These are phyloP conservation scores for Cephalopachus bancanus DNA, from an alignment of 2,797 vertebrate species.

Conservation along the genomic window DNA sequence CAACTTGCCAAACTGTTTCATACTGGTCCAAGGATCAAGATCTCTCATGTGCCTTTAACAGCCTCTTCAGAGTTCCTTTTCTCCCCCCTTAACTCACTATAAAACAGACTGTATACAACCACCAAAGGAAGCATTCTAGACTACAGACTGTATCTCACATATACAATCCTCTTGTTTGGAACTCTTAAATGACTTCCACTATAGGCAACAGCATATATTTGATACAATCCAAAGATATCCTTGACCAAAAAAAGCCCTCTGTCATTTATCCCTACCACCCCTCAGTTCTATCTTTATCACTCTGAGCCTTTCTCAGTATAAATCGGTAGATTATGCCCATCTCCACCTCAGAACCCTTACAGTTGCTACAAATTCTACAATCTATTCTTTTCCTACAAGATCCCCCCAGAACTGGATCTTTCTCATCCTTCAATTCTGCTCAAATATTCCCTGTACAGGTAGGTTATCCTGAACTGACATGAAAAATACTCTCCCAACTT, in stretches of 20 bases:
- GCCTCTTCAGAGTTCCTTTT: not conserved
- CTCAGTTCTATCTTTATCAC: not conserved
- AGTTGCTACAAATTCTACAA: not conserved
- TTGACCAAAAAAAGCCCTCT: not conserved
- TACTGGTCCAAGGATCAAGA: rapidly evolving
- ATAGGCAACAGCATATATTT: not conserved
- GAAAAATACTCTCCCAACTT: not conserved
- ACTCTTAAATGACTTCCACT: not conserved
- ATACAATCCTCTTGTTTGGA: not conserved
- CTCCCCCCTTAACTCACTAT: not conserved
- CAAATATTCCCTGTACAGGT: not conserved
- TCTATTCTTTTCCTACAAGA: not conserved
- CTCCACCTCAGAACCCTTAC: not conserved
- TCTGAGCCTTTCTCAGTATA: not conserved
- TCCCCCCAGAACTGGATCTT: not conserved
- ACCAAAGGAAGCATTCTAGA: not conserved
- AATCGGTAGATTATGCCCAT: not conserved
- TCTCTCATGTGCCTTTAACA: not conserved
- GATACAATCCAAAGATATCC: not conserved
- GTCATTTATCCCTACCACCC: no score
- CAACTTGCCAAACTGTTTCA: not conserved
- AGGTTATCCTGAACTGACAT: not conserved
- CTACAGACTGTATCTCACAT: not conserved
- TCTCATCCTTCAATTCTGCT: not conserved
- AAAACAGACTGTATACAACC: not conserved